Evolutionary conservation across 1,140 invertebrate genomes (phyloP).

Genomic region (Trichonephila clavipes): DNA sequence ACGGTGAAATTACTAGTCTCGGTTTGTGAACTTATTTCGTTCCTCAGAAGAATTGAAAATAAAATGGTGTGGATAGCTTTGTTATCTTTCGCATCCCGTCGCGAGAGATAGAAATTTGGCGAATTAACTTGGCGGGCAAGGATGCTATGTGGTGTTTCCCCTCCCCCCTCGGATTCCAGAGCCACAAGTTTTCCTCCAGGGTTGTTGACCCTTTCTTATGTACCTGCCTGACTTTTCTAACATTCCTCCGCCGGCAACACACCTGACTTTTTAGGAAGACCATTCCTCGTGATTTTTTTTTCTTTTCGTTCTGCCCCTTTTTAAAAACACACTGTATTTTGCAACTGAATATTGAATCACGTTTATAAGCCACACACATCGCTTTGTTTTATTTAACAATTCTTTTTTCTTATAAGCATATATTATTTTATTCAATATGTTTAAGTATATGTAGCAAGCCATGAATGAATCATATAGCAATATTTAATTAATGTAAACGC

Average conservation of each 20-base stretch:
- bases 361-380: not conserved
- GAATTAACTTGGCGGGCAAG: conserved; percentile 41
- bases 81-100: not conserved
- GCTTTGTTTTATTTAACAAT: not conserved
- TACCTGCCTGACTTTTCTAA: conserved; percentile 41
- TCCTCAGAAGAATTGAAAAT: no score
- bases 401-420: not conserved
- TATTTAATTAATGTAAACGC: no score
- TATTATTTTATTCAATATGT: not conserved
- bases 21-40: no score
- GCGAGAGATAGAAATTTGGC: conserved; percentile 23
- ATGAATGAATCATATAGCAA: not conserved
- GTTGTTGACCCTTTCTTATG: conserved; percentile 72
- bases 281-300: conserved; percentile 6
- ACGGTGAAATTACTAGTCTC: no score
- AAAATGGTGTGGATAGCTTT: no score
- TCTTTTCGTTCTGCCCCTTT: not conserved
- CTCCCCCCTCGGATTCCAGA: conserved; percentile 56
- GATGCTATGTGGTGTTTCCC: not conserved
- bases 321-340: conserved; percentile 4
- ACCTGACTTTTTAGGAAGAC: conserved; percentile 70
- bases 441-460: not conserved
- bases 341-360: not conserved
- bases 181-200: conserved; percentile 72
- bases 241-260: conserved; percentile 68